Evolutionary conservation across 1,140 invertebrate genomes (phyloP).

Genomic region (Solen grandis): DNA sequence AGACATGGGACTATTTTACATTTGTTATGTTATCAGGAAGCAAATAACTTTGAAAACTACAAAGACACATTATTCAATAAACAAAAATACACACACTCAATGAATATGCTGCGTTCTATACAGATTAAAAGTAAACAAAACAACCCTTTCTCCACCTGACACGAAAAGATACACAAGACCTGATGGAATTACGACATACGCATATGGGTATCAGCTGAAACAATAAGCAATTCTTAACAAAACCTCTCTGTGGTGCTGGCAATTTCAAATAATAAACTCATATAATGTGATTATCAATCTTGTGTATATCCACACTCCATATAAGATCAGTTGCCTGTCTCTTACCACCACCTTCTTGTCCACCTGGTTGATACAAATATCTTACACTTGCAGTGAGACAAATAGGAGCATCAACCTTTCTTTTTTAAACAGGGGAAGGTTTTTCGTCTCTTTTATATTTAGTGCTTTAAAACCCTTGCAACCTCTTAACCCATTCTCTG

Average conservation of each 20-base stretch:
- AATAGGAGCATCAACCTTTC: constrained; percentile 6
- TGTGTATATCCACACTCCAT: constrained; percentile 46
- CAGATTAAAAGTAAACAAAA: constrained; percentile 39
- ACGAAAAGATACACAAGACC: constrained; percentile 33
- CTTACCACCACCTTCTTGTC: constrained; percentile 50
- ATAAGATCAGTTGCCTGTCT: constrained; percentile 46
- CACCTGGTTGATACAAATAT: constrained; percentile 57
- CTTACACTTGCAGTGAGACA: constrained; percentile 19
- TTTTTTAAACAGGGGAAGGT: constrained; percentile 32
- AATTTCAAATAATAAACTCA: constrained; percentile 51
- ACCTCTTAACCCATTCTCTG: too few species aligned
- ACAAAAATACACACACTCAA: constrained; percentile 31
- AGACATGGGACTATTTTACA: too few species aligned
- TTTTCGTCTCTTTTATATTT: constrained; percentile 34
- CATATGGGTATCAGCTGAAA: constrained; percentile 33
- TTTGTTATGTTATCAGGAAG: too few species aligned
- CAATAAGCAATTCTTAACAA: constrained; percentile 56
- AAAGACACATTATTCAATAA: constrained; percentile 61
- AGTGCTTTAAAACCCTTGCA: constrained; percentile 34
- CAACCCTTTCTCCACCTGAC: not conserved
- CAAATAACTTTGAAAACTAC: constrained; percentile 63
- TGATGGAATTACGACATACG: constrained; percentile 29
- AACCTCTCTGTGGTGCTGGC: constrained; percentile 43
- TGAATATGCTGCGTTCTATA: constrained; percentile 57
- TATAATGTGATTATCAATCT: constrained; percentile 27